Percentiles rank a stretch among this genome's conserved stretches.
Evolutionary conservation across 2,797 vertebrate species (phyloP).

Genomic region (Meda fulgida): DNA sequence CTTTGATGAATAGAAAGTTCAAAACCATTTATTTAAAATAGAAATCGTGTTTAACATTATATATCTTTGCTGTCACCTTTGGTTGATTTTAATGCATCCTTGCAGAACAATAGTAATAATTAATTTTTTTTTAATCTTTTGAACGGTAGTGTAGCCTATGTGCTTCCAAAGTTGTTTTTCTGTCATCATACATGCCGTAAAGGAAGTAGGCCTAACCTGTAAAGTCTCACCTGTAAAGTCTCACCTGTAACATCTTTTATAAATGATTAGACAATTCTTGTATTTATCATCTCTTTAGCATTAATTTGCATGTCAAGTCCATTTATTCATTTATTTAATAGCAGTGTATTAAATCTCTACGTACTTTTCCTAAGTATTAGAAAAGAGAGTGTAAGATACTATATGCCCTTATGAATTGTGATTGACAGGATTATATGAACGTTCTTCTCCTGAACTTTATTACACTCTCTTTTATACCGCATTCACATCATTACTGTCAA

Average conservation of each 20-base stretch:
- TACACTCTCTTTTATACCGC: conserved; percentile 1
- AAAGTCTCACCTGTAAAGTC: background rate
- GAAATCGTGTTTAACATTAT: background rate
- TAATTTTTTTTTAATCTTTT: rapidly evolving
- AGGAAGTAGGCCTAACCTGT: background rate
- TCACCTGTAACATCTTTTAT: background rate
- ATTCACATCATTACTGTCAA: conserved; percentile 26
- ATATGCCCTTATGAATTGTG: background rate
- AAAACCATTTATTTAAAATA: background rate
- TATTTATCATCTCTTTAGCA: background rate
- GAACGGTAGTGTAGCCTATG: background rate
- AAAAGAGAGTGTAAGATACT: background rate
- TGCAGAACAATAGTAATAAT: background rate
- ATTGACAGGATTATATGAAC: conserved; percentile 13
- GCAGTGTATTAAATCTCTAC: too few relatives aligned
- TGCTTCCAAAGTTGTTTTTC: background rate
- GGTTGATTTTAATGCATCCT: background rate
- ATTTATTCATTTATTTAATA: background rate
- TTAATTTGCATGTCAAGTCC: background rate
- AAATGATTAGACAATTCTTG: background rate
- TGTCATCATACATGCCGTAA: background rate
- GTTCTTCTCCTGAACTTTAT: conserved; percentile 21
- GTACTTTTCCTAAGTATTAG: background rate
- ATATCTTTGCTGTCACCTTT: background rate
- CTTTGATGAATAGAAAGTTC: background rate